Base-by-base conservation (phyloP, 2,113 vertebrate genomes). In the Sialia sialis region DNA sequence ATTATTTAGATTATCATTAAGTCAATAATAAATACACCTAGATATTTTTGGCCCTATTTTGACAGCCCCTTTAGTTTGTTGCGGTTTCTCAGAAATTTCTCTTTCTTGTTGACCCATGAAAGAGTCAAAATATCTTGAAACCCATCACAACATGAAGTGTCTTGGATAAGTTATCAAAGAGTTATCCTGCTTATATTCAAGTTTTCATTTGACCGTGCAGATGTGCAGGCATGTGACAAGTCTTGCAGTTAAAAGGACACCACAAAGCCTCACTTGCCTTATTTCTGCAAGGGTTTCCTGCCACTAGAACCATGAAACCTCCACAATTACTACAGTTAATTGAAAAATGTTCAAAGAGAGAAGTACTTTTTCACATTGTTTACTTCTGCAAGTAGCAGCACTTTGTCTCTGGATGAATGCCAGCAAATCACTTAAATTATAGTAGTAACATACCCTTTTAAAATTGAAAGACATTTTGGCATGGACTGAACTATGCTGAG, bases 1-100 rank as follows among this genome's bases (percentile, higher is more conserved):
- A 89, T 94, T 76, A 95, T 84, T 95, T 88, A 87, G 93, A 94
- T 80, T 5, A 85, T 72, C 13, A 95, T 94, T 85, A 93, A 93
- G 67, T 89, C 84, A 89, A 49, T 59, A 69, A 83, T 67, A 96
- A 90, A 90, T 49, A 90, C 27, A 56, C 30, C 29, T 56, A 64
- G 36, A 62, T 62, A 59, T 26, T 90, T 78, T 30, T 67, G 4
- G 66, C 46, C 27, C 49, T 87, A 16, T 78, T 58, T 90, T 38
- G 26, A 83, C 32, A 87, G 51, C 38, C 27, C 23, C 25, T 62
- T 68, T 58, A 60, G 70, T 44, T 41, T 32, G 20, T 32, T 27
- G 13, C 13, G 19, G 9, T 46, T 84, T 73, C 76, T 93, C 48
- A 66, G 23, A 79, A 81, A 60, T 51, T 39, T 56, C 22, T 70